Evolutionary conservation across 2,888 invertebrate species (phyloP).

Genomic region (Mellilla xanthometata): DNA sequence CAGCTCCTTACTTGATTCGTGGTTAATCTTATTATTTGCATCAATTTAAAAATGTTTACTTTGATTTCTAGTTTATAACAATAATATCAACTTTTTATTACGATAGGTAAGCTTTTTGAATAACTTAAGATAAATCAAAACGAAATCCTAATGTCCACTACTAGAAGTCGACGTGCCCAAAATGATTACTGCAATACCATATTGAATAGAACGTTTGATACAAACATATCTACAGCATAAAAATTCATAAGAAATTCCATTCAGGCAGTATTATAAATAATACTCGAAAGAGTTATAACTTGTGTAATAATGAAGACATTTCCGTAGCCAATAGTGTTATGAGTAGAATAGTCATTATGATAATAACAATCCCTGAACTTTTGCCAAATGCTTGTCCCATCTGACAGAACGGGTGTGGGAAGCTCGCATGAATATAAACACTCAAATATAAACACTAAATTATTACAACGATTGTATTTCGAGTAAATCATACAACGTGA

Average conservation of each 20-base stretch:
- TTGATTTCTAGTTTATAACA: constrained; percentile 27
- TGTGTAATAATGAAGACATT: constrained; percentile 64
- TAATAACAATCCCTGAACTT: constrained; percentile 71
- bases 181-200: no score
- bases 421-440: constrained; percentile 52
- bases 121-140: no score
- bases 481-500: constrained; percentile 51
- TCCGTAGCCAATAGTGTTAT: constrained; percentile 67
- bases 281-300: constrained; percentile 59
- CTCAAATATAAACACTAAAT: constrained; percentile 58
- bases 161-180: no score
- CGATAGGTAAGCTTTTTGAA: no score
- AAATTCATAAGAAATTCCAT: constrained; percentile 44
- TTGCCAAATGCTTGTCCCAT: constrained; percentile 68
- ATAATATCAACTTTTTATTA: no score
- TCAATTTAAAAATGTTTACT: constrained; percentile 16
- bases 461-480: constrained; percentile 44
- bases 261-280: constrained; percentile 49
- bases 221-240: no score
- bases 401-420: constrained; percentile 52
- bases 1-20: constrained; percentile 23
- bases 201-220: no score
- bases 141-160: no score
- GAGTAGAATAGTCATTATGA: constrained; percentile 69
- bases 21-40: constrained; percentile 13